Conservation (phyloP, 2,888 invertebrate genomes). For the Ormyrus pomaceus region DNA sequence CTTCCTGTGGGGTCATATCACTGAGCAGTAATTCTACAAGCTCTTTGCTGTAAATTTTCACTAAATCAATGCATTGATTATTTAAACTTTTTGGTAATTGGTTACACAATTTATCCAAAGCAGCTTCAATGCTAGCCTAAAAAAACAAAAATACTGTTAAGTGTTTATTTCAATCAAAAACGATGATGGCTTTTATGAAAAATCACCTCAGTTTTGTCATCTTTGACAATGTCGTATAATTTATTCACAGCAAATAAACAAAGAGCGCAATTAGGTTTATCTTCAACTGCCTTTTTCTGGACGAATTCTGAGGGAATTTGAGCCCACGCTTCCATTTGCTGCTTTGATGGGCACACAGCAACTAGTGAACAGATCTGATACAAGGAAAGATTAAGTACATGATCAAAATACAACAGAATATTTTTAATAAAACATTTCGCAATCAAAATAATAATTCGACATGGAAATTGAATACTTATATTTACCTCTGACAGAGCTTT, state of each 20-base stretch:
- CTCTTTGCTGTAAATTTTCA: conserved; percentile 85
- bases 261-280: conserved; percentile 86
- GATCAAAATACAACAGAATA: neutral
- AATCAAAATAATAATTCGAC: neutral
- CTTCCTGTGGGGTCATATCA: conserved; percentile 85
- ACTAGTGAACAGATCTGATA: conserved; percentile 83
- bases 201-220: conserved; percentile 82
- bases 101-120: conserved; percentile 83
- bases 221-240: conserved; percentile 83
- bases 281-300: conserved; percentile 71
- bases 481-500: conserved; percentile 83
- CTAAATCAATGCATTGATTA: conserved; percentile 85
- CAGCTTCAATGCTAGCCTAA: conserved; percentile 83
- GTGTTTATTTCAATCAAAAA: neutral
- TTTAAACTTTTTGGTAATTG: conserved; percentile 81
- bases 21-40: conserved; percentile 87
- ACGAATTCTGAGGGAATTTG: conserved; percentile 74
- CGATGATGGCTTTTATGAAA: neutral
- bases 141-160: conserved; percentile 21
- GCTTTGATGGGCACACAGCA: conserved; percentile 81
- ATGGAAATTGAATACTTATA: conserved; percentile 47
- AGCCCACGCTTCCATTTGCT: conserved; percentile 72
- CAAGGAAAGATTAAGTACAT: conserved; percentile 1
- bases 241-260: conserved; percentile 89
- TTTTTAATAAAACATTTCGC: neutral